These are phyloP conservation scores for Polydrusus pterygomalis DNA, from an alignment of 2,888 invertebrate genomes.

Conservation along the genomic window DNA sequence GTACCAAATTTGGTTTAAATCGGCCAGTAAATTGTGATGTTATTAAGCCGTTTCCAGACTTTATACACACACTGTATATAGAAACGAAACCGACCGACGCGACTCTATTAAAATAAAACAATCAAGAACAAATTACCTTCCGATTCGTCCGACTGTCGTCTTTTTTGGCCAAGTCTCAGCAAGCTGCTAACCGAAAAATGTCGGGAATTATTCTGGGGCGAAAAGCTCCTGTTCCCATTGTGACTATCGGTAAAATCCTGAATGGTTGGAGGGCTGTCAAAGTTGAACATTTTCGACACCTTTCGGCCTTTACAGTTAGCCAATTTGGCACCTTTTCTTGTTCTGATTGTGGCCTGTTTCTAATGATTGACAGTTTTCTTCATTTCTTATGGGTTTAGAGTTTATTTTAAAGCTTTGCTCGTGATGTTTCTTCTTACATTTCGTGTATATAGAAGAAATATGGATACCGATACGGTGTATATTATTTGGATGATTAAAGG, in stretches of 20 bases:
- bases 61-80: too few species aligned
- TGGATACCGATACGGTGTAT: background rate
- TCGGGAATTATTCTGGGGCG: slow-evolving; percentile 63
- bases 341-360: background rate
- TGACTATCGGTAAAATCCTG: slow-evolving; percentile 31
- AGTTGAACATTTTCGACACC: slow-evolving; percentile 49
- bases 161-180: slow-evolving; percentile 67
- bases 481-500: too few species aligned
- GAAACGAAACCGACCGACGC: background rate
- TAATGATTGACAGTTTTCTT: background rate
- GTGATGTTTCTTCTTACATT: background rate
- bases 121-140: slow-evolving; percentile 65
- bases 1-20: too few species aligned
- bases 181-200: slow-evolving; percentile 71
- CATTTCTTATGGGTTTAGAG: background rate
- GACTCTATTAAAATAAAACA: background rate
- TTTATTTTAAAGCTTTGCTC: background rate
- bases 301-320: slow-evolving; percentile 22
- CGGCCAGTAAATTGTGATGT: too few species aligned
- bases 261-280: slow-evolving; percentile 40
- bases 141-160: slow-evolving; percentile 65
- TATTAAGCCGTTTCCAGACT: too few species aligned
- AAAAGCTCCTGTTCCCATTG: slow-evolving; percentile 39
- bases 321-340: slow-evolving; percentile 25
- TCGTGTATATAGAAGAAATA: too few species aligned